Conservation (phyloP, 2,797 vertebrate species). For the Chelon labrosus region DNA sequence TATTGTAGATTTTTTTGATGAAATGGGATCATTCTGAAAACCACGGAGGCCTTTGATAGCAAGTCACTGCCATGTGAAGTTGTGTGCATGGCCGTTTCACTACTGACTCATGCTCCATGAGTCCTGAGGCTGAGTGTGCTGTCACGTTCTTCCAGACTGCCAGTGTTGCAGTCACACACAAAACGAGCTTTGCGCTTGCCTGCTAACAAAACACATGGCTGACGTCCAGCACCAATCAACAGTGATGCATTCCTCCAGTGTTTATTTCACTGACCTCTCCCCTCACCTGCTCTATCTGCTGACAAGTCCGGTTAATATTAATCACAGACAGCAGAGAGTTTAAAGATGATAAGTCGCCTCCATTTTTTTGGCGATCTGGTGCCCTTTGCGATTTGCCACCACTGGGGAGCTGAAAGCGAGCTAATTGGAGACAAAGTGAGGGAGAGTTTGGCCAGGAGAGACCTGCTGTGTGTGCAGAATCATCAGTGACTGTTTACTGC, state of each 20-base stretch:
- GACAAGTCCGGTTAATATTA: constrained; percentile 47
- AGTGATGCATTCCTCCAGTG: constrained; percentile 35
- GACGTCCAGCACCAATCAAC: constrained; percentile 51
- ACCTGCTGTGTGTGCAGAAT: constrained; percentile 60
- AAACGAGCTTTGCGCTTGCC: constrained; percentile 34
- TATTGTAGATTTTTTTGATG: not conserved
- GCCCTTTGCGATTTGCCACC: constrained; percentile 48
- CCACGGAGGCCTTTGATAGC: constrained; percentile 19
- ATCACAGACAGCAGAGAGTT: constrained; percentile 48
- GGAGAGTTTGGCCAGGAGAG: constrained; percentile 37
- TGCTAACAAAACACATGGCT: constrained; percentile 50
- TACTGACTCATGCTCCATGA: constrained; percentile 54
- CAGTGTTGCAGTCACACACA: constrained; percentile 44
- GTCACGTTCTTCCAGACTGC: constrained; percentile 44
- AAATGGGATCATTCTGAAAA: constrained; percentile 20
- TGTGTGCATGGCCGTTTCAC: constrained; percentile 26
- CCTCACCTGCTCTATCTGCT: constrained; percentile 4
- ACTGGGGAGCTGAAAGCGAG: constrained; percentile 46
- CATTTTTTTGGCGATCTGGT: constrained; percentile 39
- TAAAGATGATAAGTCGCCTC: constrained; percentile 45
- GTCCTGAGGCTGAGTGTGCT: constrained; percentile 45
- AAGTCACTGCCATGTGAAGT: constrained; percentile 34
- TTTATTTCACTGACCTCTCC: constrained; percentile 35
- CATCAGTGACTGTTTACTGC: constrained; percentile 49
- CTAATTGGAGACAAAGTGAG: constrained; percentile 61